Base-by-base conservation (phyloP, 2,113 vertebrate species). In the Bufo bufo region DNA sequence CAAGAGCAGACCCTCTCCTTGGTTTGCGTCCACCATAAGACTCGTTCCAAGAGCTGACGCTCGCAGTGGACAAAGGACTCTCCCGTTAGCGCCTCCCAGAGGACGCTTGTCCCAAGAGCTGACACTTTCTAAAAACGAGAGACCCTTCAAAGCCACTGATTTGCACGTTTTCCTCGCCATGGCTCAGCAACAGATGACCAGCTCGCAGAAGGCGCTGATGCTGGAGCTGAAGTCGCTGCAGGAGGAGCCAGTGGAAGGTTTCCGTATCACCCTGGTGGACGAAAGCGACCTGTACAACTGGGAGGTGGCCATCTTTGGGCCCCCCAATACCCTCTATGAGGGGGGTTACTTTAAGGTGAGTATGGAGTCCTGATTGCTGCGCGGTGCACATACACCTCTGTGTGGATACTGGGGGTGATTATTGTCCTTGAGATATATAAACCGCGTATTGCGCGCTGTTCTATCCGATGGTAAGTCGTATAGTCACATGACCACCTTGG, bases 101-200 rank as follows among this genome's bases (percentile, higher is more conserved):
- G 33, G 33, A 33, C 1, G 58, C 58, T 77, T 19, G 50, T 3
- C 45, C 19, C 45, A 50, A 50, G 66, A 69, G 66, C 66, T 69
- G 66, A 33, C 66, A 7, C 66, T 69, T 10, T 0, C 23, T 33
- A 13, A 4, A 13, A 2, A 59, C 58, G 1, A 52, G 52, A 9
- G 52, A 6, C 52, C 9, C 52, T 52, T 52, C 3, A 52, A 5
- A 0, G 9, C 9, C 6, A 45, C 43, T 17, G 74, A 17, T 10
- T 45, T 82, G 16, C 43, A 52, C 52, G 5, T 23, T 4, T 47
- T 4, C 14, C 10, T 90, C 90, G 90, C 92, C 90, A 97, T 97
- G 97, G 98, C 98, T 92, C 97, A 99, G 94, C 97, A 98, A 95
- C 96, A 97, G 92, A 98, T 97, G 95, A 97, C 97, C 89, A 97